phyloP scores from a whole-genome alignment of 92 coral and sea anemone genomes.

The Isaurus tuberculatus region DNA sequence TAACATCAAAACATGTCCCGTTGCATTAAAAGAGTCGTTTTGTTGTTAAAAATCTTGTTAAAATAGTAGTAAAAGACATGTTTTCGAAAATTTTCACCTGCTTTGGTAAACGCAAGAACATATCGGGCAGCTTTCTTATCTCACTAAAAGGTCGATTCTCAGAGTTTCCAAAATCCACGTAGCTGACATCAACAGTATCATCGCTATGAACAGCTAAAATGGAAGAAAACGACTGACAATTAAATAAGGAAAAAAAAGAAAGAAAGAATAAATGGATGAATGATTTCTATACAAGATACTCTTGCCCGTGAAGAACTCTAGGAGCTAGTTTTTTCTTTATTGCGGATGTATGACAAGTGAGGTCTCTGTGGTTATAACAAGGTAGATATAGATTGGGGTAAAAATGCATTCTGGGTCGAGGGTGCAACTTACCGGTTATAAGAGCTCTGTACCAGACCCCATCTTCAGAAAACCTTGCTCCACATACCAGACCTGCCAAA shows the following conservation, averaged over 20 bases:
- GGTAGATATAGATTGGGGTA: no score
- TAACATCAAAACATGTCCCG: no score
- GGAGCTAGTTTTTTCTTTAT: no score
- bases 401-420: no score
- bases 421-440: conserved; percentile 73
- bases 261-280: no score
- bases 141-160: conserved; percentile 86
- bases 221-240: no score
- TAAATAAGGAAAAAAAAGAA: no score
- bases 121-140: conserved; percentile 90
- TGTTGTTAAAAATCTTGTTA: not conserved
- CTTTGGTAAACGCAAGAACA: conserved; percentile 74
- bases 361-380: no score
- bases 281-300: no score
- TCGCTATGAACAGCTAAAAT: conserved; percentile 76
- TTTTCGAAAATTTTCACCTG: conserved; percentile 54
- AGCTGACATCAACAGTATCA: conserved; percentile 79
- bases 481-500: conserved; percentile 85
- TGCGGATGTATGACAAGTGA: no score
- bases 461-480: conserved; percentile 90
- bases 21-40: no score
- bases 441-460: conserved; percentile 95
- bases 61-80: not conserved
- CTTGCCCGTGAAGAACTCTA: no score
- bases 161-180: conserved; percentile 93